These are phyloP conservation scores for Ceratotherium simum DNA, from an alignment of 2,113 vertebrate species.

Conservation along the genomic window DNA sequence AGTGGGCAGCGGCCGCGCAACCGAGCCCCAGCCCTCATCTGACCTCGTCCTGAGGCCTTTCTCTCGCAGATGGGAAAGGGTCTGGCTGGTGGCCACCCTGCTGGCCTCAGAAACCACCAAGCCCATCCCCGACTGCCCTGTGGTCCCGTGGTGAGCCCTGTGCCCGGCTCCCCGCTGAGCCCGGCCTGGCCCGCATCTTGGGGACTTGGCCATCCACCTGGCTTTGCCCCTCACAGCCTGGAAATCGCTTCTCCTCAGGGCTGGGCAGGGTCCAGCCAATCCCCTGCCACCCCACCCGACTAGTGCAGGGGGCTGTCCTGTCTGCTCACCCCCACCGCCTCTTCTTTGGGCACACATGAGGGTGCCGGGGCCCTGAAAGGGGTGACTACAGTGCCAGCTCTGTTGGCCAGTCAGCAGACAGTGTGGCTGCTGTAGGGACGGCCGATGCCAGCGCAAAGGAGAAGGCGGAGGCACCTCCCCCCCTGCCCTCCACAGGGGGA, in stretches of 20 bases:
- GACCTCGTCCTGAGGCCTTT: constrained; percentile 4
- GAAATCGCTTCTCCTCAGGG: accelerated
- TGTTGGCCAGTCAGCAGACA: accelerated
- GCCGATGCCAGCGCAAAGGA: accelerated
- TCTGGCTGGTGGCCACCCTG: background rate
- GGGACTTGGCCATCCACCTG: background rate
- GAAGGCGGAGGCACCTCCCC: background rate
- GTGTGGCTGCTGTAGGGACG: background rate
- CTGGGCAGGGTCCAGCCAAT: accelerated
- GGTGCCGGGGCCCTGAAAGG: background rate
- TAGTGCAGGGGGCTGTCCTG: accelerated
- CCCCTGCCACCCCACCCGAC: accelerated
- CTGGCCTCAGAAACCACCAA: background rate
- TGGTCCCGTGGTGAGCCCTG: accelerated
- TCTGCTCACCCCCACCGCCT: accelerated
- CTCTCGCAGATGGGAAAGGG: background rate
- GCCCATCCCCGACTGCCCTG: background rate
- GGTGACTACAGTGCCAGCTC: background rate
- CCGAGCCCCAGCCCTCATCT: constrained; percentile 39
- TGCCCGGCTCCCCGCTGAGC: background rate
- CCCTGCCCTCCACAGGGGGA: accelerated
- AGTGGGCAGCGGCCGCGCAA: background rate
- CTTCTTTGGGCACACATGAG: accelerated
- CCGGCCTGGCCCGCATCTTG: accelerated
- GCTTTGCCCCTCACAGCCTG: background rate